phyloP scores from a whole-genome alignment of 2,113 vertebrate genomes.

The Murina feae region DNA sequence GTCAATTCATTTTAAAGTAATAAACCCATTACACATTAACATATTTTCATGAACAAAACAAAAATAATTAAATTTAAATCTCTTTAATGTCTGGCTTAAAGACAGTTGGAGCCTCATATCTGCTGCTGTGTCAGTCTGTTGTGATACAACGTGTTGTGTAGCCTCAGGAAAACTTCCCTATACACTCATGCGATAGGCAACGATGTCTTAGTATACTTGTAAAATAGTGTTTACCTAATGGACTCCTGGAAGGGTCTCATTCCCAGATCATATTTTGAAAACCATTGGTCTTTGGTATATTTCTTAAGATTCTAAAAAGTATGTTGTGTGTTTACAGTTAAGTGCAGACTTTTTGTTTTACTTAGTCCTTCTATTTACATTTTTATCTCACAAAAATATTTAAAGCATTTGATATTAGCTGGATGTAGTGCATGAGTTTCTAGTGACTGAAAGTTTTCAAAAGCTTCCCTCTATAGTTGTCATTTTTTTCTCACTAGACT shows the following conservation, averaged over 20 bases:
- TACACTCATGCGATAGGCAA: not conserved
- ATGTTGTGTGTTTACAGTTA: not conserved
- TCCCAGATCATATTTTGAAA: not conserved
- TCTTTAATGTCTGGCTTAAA: slow-evolving; percentile 10
- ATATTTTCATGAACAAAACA: slow-evolving; percentile 18
- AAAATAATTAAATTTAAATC: slow-evolving; percentile 7
- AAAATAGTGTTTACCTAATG: not conserved
- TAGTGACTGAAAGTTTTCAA: not conserved
- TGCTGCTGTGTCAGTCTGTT: not conserved
- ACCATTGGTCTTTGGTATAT: not conserved
- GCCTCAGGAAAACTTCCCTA: not conserved
- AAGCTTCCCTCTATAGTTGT: not conserved
- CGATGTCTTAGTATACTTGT: not conserved
- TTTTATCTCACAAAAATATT: not conserved
- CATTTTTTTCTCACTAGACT: not conserved
- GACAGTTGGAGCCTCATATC: not conserved
- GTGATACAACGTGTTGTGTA: not conserved
- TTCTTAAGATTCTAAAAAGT: not conserved
- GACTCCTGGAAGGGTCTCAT: not conserved
- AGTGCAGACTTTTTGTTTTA: not conserved
- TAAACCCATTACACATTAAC: not conserved
- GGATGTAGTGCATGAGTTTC: not conserved
- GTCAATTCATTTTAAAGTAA: not conserved
- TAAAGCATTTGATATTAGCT: not conserved
- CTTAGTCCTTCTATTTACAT: not conserved